Evolutionary conservation across 1,140 invertebrate species (phyloP), one percentile per base, ranked within the genome.

Genomic region (Lucilia sericata): DNA sequence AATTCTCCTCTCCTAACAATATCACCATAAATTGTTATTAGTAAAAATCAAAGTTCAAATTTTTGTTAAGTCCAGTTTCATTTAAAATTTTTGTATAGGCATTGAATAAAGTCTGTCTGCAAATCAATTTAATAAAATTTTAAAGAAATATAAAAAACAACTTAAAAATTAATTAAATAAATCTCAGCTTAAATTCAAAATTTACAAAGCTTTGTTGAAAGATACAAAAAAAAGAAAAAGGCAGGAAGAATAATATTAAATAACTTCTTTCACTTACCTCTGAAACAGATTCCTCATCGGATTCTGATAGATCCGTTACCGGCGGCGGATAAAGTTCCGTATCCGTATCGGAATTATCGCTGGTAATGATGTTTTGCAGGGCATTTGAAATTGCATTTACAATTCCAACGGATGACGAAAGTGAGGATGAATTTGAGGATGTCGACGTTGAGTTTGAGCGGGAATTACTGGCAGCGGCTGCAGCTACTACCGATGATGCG

Each of bases 261-360:
- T 78, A 36, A 76, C 25, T 30, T 30, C 2, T 74, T 13, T 12
- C 12, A 87, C 92, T 90, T 95, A 97, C 96, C 95, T 97, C 96
- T 88, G 96, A 97, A 91, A 96, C 96, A 92, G 96, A 97, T 91
- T 97, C 96, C 92, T 97, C 96, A 91, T 97, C 96, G 91, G 96
- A 97, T 93, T 96, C 96, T 87, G 96, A 97, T 91, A 96, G 94
- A 93, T 97, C 96, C 92, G 95, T 95, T 92, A 94, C 95, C 91
- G 93, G 94, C 84, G 95, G 93, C 87, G 94, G 94, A 90, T 95
- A 94, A 84, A 94, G 92, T 36, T 90, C 89, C 86, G 94, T 94
- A 92, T 94, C 94, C 84, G 94, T 94, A 83, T 90, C 89, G 5
- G 89, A 89, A 75, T 88, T 89, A 83, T 87, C 88, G 76, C 85